These are phyloP conservation scores for Tribolium madens DNA, from an alignment of 1,140 invertebrate species.

Conservation along the genomic window DNA sequence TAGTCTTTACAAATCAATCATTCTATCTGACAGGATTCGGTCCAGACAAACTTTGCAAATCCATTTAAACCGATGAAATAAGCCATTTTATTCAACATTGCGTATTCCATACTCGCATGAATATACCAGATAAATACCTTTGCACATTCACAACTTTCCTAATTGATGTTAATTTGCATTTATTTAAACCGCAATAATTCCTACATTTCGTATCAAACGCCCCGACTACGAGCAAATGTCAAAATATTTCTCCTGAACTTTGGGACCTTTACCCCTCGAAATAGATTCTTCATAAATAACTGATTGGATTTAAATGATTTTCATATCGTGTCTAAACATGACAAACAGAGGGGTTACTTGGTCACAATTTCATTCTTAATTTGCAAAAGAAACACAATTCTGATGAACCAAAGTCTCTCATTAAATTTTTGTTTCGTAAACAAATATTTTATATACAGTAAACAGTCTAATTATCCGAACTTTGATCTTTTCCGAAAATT, in stretches of 20 bases:
- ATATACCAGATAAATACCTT: constrained; percentile 11
- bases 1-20: constrained; percentile 46
- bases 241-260: neutral
- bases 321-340: too few relatives aligned
- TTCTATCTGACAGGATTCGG: constrained; percentile 40
- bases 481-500: constrained; percentile 28
- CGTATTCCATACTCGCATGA: neutral
- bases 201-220: neutral
- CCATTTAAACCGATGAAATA: constrained; percentile 44
- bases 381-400: neutral
- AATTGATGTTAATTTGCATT: constrained; percentile 20
- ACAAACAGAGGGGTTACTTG: too few relatives aligned
- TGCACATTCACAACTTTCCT: constrained; percentile 21
- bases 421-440: constrained; percentile 1
- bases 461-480: constrained; percentile 14
- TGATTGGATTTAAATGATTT: constrained; percentile 15
- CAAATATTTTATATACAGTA: neutral
- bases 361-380: constrained; percentile 1
- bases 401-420: neutral
- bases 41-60: constrained; percentile 39
- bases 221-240: neutral
- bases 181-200: neutral
- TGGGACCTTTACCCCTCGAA: neutral
- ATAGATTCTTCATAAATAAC: neutral
- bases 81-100: constrained; percentile 41